A percentile compares a stretch with the other conserved stretches of the same genome.
phyloP scores from a whole-genome alignment of 2,888 invertebrate species.

The Idaea aversata region DNA sequence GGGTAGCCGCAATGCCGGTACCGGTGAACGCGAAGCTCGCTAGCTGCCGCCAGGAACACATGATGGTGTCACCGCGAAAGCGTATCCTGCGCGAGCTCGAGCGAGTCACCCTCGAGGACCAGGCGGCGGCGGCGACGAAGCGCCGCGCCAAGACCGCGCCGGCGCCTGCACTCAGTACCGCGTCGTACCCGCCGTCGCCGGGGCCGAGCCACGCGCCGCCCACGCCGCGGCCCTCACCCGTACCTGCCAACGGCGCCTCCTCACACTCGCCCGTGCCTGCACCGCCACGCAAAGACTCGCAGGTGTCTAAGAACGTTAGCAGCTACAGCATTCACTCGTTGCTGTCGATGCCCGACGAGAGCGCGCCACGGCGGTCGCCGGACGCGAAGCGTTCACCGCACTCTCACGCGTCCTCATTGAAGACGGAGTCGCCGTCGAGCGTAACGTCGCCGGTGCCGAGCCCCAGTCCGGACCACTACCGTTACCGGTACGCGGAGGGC shows the following conservation, averaged over 20 bases:
- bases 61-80: conserved; percentile 90
- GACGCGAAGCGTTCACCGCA: conserved; percentile 65
- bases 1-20: conserved; percentile 57
- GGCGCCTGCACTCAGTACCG: conserved; percentile 55
- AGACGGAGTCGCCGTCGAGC: conserved; percentile 66
- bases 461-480: conserved; percentile 66
- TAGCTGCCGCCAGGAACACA: conserved; percentile 72
- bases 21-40: conserved; percentile 70
- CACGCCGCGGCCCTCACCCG: conserved; percentile 38
- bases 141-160: conserved; percentile 77
- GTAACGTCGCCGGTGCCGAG: conserved; percentile 67
- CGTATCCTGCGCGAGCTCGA: conserved; percentile 91
- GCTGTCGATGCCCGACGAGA: conserved; percentile 83
- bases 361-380: conserved; percentile 58
- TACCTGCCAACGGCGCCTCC: conserved; percentile 44
- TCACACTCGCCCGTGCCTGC: conserved; percentile 42
- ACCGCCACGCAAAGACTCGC: conserved; percentile 49
- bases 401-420: conserved; percentile 57
- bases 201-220: conserved; percentile 43
- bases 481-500: conserved; percentile 62
- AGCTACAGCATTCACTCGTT: conserved; percentile 93
- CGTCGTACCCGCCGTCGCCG: conserved; percentile 54
- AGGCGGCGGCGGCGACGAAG: conserved; percentile 82
- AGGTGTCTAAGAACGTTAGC: conserved; percentile 78
- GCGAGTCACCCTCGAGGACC: conserved; percentile 86